phyloP scores from a whole-genome alignment of 2,888 invertebrate genomes.

The Drosophila neotestacea region DNA sequence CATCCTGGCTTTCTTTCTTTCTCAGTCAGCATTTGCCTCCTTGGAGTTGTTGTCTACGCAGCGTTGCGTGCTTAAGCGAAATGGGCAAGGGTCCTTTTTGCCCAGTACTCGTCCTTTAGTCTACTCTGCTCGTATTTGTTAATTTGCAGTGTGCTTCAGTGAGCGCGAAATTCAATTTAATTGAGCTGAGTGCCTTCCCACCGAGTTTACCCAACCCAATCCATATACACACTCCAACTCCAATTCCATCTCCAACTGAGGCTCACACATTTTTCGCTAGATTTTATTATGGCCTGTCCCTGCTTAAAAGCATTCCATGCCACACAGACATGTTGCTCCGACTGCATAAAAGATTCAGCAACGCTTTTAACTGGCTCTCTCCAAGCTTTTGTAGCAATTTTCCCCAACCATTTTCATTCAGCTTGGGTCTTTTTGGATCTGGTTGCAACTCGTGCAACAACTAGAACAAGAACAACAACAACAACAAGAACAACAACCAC shows the following conservation, averaged over 20 bases:
- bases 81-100: conserved; percentile 65
- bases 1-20: conserved; percentile 10
- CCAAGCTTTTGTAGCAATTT: conserved; percentile 35
- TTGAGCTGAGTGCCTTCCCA: conserved; percentile 78
- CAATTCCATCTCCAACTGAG: conserved; percentile 8
- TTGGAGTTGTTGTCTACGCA: conserved; percentile 61
- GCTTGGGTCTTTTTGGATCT: conserved; percentile 12
- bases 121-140: conserved; percentile 67
- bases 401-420: background rate
- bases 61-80: conserved; percentile 80
- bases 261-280: conserved; percentile 76
- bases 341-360: conserved; percentile 80
- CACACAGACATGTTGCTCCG: conserved; percentile 55
- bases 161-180: conserved; percentile 83
- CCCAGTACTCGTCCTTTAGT: conserved; percentile 15
- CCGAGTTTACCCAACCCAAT: conserved; percentile 21
- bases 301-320: conserved; percentile 76
- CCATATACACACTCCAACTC: conserved; percentile 4
- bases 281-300: conserved; percentile 78
- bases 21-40: conserved; percentile 19
- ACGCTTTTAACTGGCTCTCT: conserved; percentile 76
- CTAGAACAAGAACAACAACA: conserved; percentile 26
- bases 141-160: conserved; percentile 81
- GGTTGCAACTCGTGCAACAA: conserved; percentile 41
- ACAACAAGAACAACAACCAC: background rate